Conservation (phyloP, 2,797 vertebrate species). For the Sebastes variabilis region DNA sequence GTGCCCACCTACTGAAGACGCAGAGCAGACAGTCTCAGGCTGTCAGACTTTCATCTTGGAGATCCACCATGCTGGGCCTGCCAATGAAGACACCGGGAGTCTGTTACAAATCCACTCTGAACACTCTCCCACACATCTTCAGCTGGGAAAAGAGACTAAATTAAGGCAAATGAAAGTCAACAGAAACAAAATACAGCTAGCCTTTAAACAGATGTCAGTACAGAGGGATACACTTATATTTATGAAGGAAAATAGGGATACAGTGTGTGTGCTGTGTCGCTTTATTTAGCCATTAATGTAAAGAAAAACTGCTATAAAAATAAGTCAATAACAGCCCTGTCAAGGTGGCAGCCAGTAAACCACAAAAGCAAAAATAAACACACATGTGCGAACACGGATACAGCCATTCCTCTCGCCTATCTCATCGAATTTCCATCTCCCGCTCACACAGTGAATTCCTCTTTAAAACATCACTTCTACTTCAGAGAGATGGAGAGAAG, state of each 20-base stretch:
- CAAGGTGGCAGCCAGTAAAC: background rate
- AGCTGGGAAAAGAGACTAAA: conserved; percentile 35
- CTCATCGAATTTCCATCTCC: conserved; percentile 42
- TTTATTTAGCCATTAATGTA: conserved; percentile 28
- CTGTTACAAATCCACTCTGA: conserved; percentile 49
- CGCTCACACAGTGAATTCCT: conserved; percentile 30
- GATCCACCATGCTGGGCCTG: conserved; percentile 66
- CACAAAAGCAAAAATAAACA: background rate
- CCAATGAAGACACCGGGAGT: conserved; percentile 63
- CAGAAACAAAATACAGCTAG: background rate
- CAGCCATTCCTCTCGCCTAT: conserved; percentile 16
- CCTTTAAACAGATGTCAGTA: conserved; percentile 23
- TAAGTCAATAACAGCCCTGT: conserved; percentile 10
- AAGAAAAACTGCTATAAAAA: conserved; percentile 13
- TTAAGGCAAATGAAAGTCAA: conserved; percentile 49
- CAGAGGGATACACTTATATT: conserved; percentile 18
- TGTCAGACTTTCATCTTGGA: conserved; percentile 67
- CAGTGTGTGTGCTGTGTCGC: background rate
- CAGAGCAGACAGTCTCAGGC: conserved; percentile 61
- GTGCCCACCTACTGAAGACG: conserved; percentile 59
- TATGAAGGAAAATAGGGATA: background rate
- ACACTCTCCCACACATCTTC: conserved; percentile 50
- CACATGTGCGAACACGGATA: background rate
- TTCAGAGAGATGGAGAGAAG: conserved; percentile 70
- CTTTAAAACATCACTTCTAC: conserved; percentile 71